Evolutionary conservation across 35 echinoderm and acorn worm genomes (phyloP), one percentile per base, ranked within the genome.

Genomic region (Amphiura filiformis): DNA sequence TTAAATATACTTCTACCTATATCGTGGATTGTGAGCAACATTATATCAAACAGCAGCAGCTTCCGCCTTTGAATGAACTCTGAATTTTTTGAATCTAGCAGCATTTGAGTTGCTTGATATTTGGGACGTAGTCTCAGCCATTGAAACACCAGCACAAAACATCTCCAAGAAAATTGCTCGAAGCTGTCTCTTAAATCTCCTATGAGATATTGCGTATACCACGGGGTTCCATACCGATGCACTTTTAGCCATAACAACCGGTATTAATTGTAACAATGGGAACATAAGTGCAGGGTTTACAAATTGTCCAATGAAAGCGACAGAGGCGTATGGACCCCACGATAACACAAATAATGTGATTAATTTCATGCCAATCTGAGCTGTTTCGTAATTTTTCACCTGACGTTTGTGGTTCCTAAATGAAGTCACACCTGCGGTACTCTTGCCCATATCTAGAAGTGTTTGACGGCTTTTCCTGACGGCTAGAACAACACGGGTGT

Each of bases 191-290:
- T 97, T 93, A 77, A 94, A 97, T 22, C 88, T 84, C 15, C 79
- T 47, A 57, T 97, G 95, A 39, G 95, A 94, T 18, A 97, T 78
- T 4, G 92, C 92, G 70, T 97, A 97, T 12, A 97, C 88, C 1
- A 97, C 36, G 3, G 95, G 95, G 39, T 97, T 97, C 91, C 88
- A 97, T 39, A 90, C 87, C 18, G 87, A 75, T 0, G 91, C 93
- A 84, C 84, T 88, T 88, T 97, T 97, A 52, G 95, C 95, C 31
- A 93, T 84, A 4, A 94, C 40, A 0, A 93, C 94, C 0, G 94
- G 94, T 15, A 97, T 57, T 12, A 89, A 40, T 36, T 89, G 87
- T 28, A 81, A 38, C 37, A 89, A 20, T 32, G 94, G 88, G n/a
- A 61, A 79, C 0, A 97, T 23, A 1, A 65, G 52, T 18, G 34